Conservation (phyloP, 2,113 vertebrate species). For the Aegotheles bennettii region DNA sequence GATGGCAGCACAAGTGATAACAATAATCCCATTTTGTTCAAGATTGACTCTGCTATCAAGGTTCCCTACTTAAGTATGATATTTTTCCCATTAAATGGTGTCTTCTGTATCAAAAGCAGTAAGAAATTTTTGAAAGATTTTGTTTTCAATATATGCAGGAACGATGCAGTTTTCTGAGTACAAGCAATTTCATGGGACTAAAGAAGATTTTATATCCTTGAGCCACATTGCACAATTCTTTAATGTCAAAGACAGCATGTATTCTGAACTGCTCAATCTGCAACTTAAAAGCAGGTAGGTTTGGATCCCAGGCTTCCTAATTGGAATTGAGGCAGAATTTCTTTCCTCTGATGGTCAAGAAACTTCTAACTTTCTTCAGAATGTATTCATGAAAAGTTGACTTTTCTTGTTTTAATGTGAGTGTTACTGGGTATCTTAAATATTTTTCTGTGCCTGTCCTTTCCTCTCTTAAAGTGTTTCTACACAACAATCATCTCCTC, state of each 20-base stretch:
- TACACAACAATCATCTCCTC: neutral
- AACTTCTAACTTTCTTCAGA: neutral
- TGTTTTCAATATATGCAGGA: neutral
- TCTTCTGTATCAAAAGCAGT: neutral
- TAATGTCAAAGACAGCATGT: neutral
- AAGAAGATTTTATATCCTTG: neutral
- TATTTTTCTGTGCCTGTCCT: neutral
- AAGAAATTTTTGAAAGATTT: neutral
- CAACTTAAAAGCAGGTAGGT: neutral
- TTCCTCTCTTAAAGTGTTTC: neutral
- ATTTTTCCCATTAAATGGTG: neutral
- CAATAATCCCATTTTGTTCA: neutral
- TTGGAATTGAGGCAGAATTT: neutral
- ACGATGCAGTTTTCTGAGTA: neutral
- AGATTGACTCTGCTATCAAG: neutral
- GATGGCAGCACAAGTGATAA: neutral
- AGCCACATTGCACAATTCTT: neutral
- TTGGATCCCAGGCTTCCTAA: neutral
- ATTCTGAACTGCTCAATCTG: neutral
- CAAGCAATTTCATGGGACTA: neutral
- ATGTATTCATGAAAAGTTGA: neutral
- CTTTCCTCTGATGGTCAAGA: neutral
- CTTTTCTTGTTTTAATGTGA: neutral
- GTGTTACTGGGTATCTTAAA: neutral
- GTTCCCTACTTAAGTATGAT: neutral